Base-by-base conservation (phyloP, 2,888 invertebrate species). In the Fissipunctia ypsillon region DNA sequence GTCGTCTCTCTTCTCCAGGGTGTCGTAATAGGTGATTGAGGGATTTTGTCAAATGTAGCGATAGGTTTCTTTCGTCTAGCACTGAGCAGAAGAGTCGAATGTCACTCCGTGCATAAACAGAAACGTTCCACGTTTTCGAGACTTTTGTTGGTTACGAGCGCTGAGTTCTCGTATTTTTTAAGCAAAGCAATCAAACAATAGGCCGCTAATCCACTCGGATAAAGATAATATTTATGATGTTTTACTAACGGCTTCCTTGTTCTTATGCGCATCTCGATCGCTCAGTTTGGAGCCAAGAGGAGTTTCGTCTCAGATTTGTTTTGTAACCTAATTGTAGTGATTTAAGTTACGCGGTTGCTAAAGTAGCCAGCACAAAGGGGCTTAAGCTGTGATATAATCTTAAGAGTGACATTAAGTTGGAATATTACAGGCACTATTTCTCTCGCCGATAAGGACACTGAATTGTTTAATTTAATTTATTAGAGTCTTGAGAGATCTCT, bases 351-450 rank as follows among this genome's bases (percentile, higher is more conserved):
- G 84, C 88, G 88, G 87, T 88, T 87, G 88, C 88, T 87, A 87
- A 86, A 89, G 83, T 87, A 89, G 87, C 85, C 85, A 78, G 83
- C 88, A 91, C 90, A 91, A 92, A 89, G 90, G 88, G 85, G 87
- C 88, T 88, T 85, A 87, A 90, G 86, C 86, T 83, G 81, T 87
- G 92, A 92, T 92, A 91, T 87, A 86, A 92, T 92, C 92, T 92
- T 87, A 90, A 89, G 86, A 88, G 87, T 89, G 88, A 88, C 92
- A 90, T 90, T 91, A 91, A 89, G 87, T 89, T 88, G 86, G 89
- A 90, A 89, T 90, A 91, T 91, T 90, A 90, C 90, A 88, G 88
- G 83, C 89, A 90, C 91, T 91, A 91, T 90, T 90, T 90, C 91
- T 91, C 89, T 83, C 85, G 77, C 76, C 88, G 91, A 91, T 91